Evolutionary conservation across 2,797 vertebrate genomes (phyloP), one percentile per base, ranked within the genome.

Genomic region (Poeciliopsis gracilis): DNA sequence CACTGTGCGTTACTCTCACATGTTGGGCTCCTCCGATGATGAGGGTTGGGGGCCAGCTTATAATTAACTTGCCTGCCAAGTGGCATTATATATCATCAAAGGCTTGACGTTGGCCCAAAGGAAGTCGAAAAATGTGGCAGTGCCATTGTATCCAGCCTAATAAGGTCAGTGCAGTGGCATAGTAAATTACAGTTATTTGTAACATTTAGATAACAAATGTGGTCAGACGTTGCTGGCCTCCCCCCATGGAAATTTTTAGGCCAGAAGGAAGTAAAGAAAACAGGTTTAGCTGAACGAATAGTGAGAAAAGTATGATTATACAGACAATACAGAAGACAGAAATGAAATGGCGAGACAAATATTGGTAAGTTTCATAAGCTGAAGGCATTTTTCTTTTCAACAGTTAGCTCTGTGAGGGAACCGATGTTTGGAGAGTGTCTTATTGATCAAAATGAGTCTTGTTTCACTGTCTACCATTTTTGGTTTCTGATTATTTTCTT

Each of bases 51-150:
- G 95, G 85, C 94, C 95, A 95, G 94, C 94, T 96, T 96, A 96
- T 97, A 98, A 98, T 98, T 98, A 98, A 96, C 93, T 93, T 92
- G 92, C 91, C 95, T 98, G 97, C 96, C 97, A 97, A 96, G 96
- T 96, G 91, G 94, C 95, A 97, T 97, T 97, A 96, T 94, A 93
- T 95, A 95, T 95, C 94, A 97, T 96, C 93, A 94, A 88, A 94
- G 93, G 74, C 88, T 89, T 94, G 91, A 95, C 93, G 85, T 77
- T 86, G 90, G 88, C 94, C 93, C 93, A 91, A 92, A 95, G 95
- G 94, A 96, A 96, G 92, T 94, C 92, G 90, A 89, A 94, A 94
- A 95, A 95, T 95, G 81, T 93, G 93, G 89, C 92, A 92, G 85
- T 77, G 87, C 89, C 86, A 92, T 97, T 97, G 96, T 97, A 95